Evolutionary conservation across 2,797 vertebrate species (phyloP).

Genomic region (Pagetopsis macropterus): DNA sequence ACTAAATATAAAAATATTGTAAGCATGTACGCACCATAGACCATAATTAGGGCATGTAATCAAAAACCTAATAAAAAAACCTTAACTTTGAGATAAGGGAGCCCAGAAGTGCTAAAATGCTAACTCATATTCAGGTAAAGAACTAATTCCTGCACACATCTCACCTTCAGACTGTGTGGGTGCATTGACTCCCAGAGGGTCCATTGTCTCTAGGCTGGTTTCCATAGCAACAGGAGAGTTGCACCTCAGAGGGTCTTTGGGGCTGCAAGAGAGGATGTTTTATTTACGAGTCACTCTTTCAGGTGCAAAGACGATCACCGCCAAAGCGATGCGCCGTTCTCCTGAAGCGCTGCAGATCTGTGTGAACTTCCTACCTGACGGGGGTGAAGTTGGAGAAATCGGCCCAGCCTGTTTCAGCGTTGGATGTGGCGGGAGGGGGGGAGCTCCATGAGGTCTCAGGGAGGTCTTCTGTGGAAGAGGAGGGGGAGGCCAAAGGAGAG

Average conservation of each 20-base stretch:
- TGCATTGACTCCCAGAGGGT: slow-evolving; percentile 88
- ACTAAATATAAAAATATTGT: too few species aligned
- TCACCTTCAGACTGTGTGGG: slow-evolving; percentile 88
- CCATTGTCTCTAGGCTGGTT: slow-evolving; percentile 89
- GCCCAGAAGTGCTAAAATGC: too few species aligned
- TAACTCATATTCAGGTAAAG: too few species aligned
- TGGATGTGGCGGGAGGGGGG: slow-evolving; percentile 69
- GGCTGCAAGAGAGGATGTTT: slow-evolving; percentile 78
- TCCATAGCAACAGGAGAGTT: slow-evolving; percentile 99
- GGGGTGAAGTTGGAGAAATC: slow-evolving; percentile 93
- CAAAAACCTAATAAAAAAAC: too few species aligned
- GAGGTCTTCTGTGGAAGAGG: slow-evolving; percentile 68
- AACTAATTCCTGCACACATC: slow-evolving; percentile 32
- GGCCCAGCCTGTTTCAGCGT: slow-evolving; percentile 92
- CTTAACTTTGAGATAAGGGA: too few species aligned
- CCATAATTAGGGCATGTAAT: too few species aligned
- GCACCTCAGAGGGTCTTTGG: slow-evolving; percentile 93
- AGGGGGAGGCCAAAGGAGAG: slow-evolving; percentile 43
- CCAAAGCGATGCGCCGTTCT: not conserved
- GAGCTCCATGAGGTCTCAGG: slow-evolving; percentile 90
- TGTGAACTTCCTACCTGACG: slow-evolving; percentile 82
- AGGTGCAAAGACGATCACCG: not conserved
- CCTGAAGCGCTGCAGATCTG: not conserved
- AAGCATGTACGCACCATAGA: too few species aligned
- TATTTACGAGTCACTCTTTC: not conserved